Evolutionary conservation across 2,888 invertebrate species (phyloP).

Genomic region (Andrena hattorfiana): DNA sequence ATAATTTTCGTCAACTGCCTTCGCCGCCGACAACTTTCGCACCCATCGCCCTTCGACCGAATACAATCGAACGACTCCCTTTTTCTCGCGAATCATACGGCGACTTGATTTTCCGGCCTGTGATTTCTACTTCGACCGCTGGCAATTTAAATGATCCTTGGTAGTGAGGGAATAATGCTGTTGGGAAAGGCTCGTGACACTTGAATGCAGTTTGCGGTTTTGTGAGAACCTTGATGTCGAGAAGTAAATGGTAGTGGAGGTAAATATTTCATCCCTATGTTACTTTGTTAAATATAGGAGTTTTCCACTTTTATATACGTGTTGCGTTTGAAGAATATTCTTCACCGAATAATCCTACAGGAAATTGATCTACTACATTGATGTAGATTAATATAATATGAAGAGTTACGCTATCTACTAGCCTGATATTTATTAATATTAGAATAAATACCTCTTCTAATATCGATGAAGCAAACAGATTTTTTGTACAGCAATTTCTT

Average conservation of each 20-base stretch:
- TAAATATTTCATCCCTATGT: neutral
- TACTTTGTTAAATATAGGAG: neutral
- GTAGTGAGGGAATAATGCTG: neutral
- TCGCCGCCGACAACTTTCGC: slow-evolving; percentile 42
- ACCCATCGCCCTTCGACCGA: slow-evolving; percentile 38
- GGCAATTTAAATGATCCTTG: slow-evolving; percentile 5
- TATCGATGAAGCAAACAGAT: too few species aligned
- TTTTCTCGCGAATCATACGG: slow-evolving; percentile 19
- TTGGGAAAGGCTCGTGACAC: neutral
- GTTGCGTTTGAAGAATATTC: too few species aligned
- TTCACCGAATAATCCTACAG: too few species aligned
- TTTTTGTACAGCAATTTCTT: too few species aligned
- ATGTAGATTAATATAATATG: too few species aligned
- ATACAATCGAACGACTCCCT: slow-evolving; percentile 36
- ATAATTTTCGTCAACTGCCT: slow-evolving; percentile 58
- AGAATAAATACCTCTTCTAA: too few species aligned
- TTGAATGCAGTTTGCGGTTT: neutral
- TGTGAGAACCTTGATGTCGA: neutral
- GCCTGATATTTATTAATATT: too few species aligned
- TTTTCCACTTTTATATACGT: too few species aligned
- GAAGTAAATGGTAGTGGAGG: neutral
- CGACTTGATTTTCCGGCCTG: slow-evolving; percentile 40
- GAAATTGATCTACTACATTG: too few species aligned
- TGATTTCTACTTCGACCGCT: slow-evolving; percentile 40
- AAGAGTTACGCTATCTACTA: too few species aligned